phyloP scores from a whole-genome alignment of 2,113 vertebrate species.

The Gorsachius goisagi region DNA sequence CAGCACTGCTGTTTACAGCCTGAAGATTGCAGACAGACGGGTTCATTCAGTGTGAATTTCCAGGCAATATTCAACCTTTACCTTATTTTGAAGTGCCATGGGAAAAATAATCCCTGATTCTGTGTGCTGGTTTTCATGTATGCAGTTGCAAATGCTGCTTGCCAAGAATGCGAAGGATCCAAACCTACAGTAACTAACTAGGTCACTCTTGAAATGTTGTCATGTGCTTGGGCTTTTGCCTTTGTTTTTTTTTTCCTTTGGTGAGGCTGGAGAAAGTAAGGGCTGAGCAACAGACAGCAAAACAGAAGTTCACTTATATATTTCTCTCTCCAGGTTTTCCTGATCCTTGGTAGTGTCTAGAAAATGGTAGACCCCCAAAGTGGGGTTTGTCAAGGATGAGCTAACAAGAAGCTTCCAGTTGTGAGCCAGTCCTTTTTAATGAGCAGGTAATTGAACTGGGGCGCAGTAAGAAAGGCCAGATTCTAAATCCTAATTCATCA shows the following conservation, averaged over 20 bases:
- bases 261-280: not conserved
- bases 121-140: slow-evolving; percentile 7
- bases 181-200: not conserved
- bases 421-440: not conserved
- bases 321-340: not conserved
- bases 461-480: not conserved
- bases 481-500: not conserved
- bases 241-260: not conserved
- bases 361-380: not conserved
- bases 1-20: not conserved
- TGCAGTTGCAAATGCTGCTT: not conserved
- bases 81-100: slow-evolving; percentile 9
- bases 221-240: not conserved
- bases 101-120: not conserved
- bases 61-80: not conserved
- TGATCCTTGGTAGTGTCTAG: not conserved
- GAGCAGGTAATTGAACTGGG: not conserved
- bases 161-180: not conserved
- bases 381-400: not conserved
- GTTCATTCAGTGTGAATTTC: slow-evolving; percentile 14
- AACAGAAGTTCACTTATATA: not conserved
- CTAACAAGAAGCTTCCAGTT: not conserved
- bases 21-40: slow-evolving; percentile 24
- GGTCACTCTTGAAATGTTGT: not conserved
- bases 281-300: not conserved